A percentile compares a stretch with the other conserved stretches of the same genome.
Evolutionary conservation across 2,113 vertebrate species (phyloP).

Genomic region (Ancistrus triradiatus): DNA sequence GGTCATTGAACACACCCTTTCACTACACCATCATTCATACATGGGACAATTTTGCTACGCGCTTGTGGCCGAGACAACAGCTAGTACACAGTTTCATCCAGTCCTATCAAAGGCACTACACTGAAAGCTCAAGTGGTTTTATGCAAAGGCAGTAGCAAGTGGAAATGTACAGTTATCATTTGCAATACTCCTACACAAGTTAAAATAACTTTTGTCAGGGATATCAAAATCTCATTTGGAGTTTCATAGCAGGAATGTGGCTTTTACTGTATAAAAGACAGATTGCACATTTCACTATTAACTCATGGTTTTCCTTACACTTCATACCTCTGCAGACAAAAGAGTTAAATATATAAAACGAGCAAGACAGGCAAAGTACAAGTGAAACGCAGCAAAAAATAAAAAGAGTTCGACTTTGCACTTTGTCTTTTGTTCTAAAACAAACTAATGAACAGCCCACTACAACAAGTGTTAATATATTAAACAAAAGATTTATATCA

Average conservation of each 20-base stretch:
- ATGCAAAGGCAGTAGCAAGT: constrained; percentile 12
- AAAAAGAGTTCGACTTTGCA: not conserved
- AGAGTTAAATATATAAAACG: not conserved
- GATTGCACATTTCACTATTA: constrained; percentile 1
- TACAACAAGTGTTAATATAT: not conserved
- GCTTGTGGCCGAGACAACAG: constrained; percentile 7
- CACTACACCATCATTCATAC: not conserved
- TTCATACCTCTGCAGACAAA: not conserved
- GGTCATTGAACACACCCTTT: not conserved
- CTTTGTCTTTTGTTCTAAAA: constrained; percentile 12
- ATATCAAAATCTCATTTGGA: not conserved
- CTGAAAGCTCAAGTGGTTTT: constrained; percentile 7
- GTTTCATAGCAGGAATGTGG: constrained; percentile 13
- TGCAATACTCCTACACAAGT: not conserved
- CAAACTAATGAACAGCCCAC: not conserved
- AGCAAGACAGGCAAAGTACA: not conserved
- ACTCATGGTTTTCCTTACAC: not conserved
- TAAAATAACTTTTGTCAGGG: not conserved
- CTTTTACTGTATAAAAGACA: not conserved
- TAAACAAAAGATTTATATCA: not conserved
- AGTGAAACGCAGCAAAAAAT: not conserved
- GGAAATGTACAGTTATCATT: not conserved
- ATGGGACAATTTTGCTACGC: not conserved
- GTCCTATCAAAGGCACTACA: constrained; percentile 16
- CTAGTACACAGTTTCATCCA: constrained; percentile 29